phyloP scores from a whole-genome alignment of 2,888 invertebrate species.

The Mesorhabditis spiculigera region DNA sequence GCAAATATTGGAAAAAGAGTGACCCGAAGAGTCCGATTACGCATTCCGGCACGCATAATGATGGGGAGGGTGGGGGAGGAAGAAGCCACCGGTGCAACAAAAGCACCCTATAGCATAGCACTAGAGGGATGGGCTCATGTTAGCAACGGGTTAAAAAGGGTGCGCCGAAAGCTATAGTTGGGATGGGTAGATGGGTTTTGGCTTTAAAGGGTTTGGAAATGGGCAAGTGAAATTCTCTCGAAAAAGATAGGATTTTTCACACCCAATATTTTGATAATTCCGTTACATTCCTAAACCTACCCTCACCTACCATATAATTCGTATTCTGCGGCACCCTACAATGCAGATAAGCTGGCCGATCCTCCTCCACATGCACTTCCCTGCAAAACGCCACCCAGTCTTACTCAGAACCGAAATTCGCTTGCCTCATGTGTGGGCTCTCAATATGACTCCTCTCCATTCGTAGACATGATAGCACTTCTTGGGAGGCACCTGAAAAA shows the following conservation, averaged over 20 bases:
- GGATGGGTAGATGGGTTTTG: too few species aligned
- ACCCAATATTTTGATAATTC: not conserved
- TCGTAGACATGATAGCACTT: constrained; percentile 34
- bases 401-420: not conserved
- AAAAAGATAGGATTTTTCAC: not conserved
- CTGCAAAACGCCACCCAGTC: constrained; percentile 12
- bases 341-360: constrained; percentile 54
- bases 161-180: too few species aligned
- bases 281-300: not conserved
- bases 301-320: constrained; percentile 18
- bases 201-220: not conserved
- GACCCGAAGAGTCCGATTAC: too few species aligned
- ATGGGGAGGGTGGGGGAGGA: too few species aligned
- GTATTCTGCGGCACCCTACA: constrained; percentile 41
- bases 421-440: constrained; percentile 23
- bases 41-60: too few species aligned
- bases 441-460: constrained; percentile 34
- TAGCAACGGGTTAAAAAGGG: too few species aligned
- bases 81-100: too few species aligned
- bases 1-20: too few species aligned
- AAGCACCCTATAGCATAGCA: too few species aligned
- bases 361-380: constrained; percentile 38
- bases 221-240: not conserved
- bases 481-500: constrained; percentile 21
- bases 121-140: too few species aligned